These are phyloP conservation scores for Isoperla grammatica DNA, from an alignment of 2,888 invertebrate species.

Conservation along the genomic window DNA sequence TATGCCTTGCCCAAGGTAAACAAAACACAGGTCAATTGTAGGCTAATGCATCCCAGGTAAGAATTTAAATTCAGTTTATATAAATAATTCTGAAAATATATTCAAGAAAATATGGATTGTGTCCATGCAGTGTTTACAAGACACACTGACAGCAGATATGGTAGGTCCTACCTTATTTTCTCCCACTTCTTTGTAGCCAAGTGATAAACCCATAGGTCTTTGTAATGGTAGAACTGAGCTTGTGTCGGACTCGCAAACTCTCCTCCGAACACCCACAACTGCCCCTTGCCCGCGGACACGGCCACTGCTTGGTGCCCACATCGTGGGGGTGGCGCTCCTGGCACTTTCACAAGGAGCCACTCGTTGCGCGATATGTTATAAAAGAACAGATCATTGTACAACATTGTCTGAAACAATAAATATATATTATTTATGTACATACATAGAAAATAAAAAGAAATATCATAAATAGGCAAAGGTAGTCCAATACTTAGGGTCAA, in stretches of 20 bases:
- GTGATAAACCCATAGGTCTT: constrained; percentile 84
- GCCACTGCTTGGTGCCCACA: constrained; percentile 84
- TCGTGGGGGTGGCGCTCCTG: constrained; percentile 81
- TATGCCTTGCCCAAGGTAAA: too few relatives aligned
- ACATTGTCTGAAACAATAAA: constrained; percentile 57
- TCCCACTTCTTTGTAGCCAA: constrained; percentile 75
- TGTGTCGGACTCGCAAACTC: constrained; percentile 88
- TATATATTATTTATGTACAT: neutral
- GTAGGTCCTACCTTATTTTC: constrained; percentile 54
- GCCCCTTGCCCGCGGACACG: constrained; percentile 66
- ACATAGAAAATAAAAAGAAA: neutral
- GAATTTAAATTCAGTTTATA: too few relatives aligned
- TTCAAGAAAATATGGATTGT: too few relatives aligned
- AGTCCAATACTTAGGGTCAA: too few relatives aligned
- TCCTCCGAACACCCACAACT: constrained; percentile 79
- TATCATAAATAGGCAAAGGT: too few relatives aligned
- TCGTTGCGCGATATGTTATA: constrained; percentile 73
- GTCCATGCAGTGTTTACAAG: too few relatives aligned
- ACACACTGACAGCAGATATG: too few relatives aligned
- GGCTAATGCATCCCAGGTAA: too few relatives aligned
- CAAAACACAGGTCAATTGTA: too few relatives aligned
- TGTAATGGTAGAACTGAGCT: constrained; percentile 89
- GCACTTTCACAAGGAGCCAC: constrained; percentile 76
- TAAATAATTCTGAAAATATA: too few relatives aligned
- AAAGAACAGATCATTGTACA: constrained; percentile 80